Percentiles rank a stretch among this genome's conserved stretches.
phyloP scores from a whole-genome alignment of 2,113 vertebrate species.

The Canis aureus region DNA sequence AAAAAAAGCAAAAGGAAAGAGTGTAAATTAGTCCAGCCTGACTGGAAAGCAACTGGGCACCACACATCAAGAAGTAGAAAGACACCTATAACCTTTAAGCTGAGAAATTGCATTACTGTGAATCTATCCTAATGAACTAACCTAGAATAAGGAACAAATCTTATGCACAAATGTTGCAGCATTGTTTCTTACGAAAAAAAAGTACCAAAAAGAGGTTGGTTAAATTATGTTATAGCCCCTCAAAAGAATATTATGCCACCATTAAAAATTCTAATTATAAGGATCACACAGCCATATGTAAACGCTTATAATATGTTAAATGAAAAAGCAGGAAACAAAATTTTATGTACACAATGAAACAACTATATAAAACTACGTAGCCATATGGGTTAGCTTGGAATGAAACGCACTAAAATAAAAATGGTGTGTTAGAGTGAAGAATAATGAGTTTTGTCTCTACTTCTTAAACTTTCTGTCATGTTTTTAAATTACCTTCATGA shows the following conservation, averaged over 20 bases:
- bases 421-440: not conserved
- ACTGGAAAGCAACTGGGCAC: not conserved
- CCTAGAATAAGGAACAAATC: not conserved
- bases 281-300: conserved; percentile 34
- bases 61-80: not conserved
- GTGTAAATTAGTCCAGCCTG: not conserved
- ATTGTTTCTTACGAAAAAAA: conserved; percentile 26
- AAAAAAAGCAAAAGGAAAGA: not conserved
- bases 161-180: not conserved
- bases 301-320: conserved; percentile 53
- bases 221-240: conserved; percentile 51
- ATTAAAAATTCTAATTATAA: conserved; percentile 57
- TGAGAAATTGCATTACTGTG: not conserved
- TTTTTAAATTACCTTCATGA: conserved; percentile 64
- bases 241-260: not conserved
- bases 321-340: conserved; percentile 48
- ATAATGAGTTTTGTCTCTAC: not conserved
- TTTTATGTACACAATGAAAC: conserved; percentile 61
- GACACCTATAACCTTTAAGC: not conserved
- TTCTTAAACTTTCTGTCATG: conserved; percentile 35
- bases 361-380: conserved; percentile 11
- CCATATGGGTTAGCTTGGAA: conserved; percentile 54
- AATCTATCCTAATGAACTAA: conserved; percentile 21
- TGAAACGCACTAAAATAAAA: conserved; percentile 28
- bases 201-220: conserved; percentile 11